phyloP scores from a whole-genome alignment of 2,113 vertebrate genomes.

The Pseudorasbora parva region DNA sequence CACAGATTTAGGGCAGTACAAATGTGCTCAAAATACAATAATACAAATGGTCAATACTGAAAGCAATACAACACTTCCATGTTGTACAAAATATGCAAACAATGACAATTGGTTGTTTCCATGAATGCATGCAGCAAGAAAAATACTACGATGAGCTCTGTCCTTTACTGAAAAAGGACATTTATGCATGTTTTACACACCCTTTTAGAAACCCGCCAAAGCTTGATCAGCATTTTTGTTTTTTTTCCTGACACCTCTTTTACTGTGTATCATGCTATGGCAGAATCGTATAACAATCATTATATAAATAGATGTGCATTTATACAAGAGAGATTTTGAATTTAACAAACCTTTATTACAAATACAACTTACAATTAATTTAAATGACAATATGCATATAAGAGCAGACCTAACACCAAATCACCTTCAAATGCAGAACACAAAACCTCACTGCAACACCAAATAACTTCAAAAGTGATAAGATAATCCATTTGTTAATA shows the following conservation, averaged over 20 bases:
- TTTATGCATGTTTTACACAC: neutral
- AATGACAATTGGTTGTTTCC: neutral
- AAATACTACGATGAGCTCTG: neutral
- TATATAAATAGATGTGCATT: too few relatives aligned
- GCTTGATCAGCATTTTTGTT: neutral
- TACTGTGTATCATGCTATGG: neutral
- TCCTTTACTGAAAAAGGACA: neutral
- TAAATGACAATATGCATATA: too few relatives aligned
- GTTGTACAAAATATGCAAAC: neutral
- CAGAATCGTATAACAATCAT: neutral
- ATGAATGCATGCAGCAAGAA: neutral
- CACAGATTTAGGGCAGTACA: neutral
- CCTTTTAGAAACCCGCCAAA: neutral
- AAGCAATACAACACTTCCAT: neutral
- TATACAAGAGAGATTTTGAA: too few relatives aligned
- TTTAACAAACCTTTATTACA: too few relatives aligned
- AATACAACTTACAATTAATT: too few relatives aligned
- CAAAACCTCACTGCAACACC: too few relatives aligned
- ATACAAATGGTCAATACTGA: too few relatives aligned
- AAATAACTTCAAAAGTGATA: too few relatives aligned
- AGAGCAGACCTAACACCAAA: too few relatives aligned
- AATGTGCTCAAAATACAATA: too few relatives aligned
- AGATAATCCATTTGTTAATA: too few relatives aligned
- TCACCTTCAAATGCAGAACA: too few relatives aligned
- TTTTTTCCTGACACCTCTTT: neutral